Percentiles rank a stretch among this genome's conserved stretches.
phyloP scores from a whole-genome alignment of 1,140 invertebrate species.

The Anthonomus grandis region DNA sequence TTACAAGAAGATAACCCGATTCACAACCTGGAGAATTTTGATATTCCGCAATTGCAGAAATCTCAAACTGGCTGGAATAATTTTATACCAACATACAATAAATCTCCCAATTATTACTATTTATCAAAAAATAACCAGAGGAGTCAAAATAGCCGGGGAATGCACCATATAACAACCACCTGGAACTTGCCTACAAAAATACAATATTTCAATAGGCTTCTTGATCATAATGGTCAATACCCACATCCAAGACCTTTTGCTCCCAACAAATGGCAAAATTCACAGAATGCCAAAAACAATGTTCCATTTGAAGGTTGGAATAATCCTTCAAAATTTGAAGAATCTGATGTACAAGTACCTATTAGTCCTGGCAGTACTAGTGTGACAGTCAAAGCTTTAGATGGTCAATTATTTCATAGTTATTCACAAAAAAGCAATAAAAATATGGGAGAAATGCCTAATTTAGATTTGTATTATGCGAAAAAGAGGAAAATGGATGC shows the following conservation, averaged over 20 bases:
- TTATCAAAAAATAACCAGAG: background rate
- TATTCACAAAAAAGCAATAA: background rate
- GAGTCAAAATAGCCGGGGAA: background rate
- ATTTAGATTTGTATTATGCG: constrained; percentile 20
- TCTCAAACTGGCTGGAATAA: background rate
- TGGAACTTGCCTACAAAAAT: constrained; percentile 18
- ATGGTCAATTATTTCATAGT: constrained; percentile 1
- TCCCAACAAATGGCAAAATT: background rate
- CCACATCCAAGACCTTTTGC: constrained; percentile 6
- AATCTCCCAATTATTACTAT: background rate
- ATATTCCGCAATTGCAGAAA: background rate
- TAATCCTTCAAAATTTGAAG: too few relatives aligned
- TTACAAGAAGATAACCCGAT: constrained; percentile 15
- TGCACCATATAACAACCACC: constrained; percentile 5
- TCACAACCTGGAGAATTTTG: background rate
- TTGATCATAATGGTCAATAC: constrained; percentile 5
- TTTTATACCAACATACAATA: background rate
- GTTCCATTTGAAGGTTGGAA: too few relatives aligned
- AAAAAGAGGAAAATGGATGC: constrained; percentile 23
- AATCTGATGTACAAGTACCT: constrained; percentile 13
- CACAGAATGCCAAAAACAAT: background rate
- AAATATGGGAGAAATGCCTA: background rate
- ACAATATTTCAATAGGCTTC: constrained; percentile 3
- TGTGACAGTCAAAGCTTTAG: too few relatives aligned
- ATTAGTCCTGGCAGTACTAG: constrained; percentile 18